Evolutionary conservation across 2,888 invertebrate genomes (phyloP), one percentile per base, ranked within the genome.

Genomic region (Plemyria rubiginata): DNA sequence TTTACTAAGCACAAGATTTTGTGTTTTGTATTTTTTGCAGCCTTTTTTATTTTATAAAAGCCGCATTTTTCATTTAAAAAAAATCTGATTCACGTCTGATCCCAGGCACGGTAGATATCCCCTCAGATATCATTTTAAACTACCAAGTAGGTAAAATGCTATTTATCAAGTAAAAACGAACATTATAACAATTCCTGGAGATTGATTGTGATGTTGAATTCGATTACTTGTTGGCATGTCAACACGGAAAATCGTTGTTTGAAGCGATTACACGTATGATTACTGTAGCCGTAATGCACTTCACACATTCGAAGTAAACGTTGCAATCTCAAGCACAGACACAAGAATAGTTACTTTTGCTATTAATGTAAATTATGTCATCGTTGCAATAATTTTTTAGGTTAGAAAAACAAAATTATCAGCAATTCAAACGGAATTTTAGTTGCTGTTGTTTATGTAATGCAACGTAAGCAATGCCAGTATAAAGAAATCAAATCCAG

Each of bases 201-300:
- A 54, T 43, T 57, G 57, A 48, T 16, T 46, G 45, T 36, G 28
- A 50, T 56, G n/a, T n/a, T n/a, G n/a, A 50, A 55, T 41, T 73
- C 75, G 72, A 78, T 75, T 69, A 67, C 67, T 62, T 60, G 72
- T 74, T 81, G 67, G 78, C 79, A 75, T 83, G 80, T 76, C 73
- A 73, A 78, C 76, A 77, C 76, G 79, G 72, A 74, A 80, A 67
- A 65, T 68, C 63, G 69, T 71, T 71, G 67, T 76, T 78, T 73
- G 65, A 70, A 71, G 62, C 67, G 65, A 72, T 80, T 80, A 82
- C 67, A 81, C 79, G 82, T 72, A 62, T 60, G 41, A 66, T 66
- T 65, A 67, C 57, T 59, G 59, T 61, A 61, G 53, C 65, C 60
- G 67, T 63, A 63, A 28, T 66, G 45, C 60, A 59, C 46, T 65